Conservation (phyloP, 2,797 vertebrate genomes). For the Cossypha niveicapilla region DNA sequence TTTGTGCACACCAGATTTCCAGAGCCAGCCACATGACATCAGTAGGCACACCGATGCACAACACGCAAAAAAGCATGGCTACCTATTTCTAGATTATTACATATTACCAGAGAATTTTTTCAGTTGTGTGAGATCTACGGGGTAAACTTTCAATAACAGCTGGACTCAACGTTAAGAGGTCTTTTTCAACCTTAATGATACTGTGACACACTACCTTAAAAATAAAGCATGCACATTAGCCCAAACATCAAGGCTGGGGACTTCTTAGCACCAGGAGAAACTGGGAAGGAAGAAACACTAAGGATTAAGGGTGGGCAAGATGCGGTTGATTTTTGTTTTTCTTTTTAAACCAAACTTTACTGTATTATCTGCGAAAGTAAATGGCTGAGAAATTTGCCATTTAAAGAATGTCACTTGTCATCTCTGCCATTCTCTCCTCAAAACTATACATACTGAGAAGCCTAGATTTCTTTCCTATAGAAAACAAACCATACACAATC, state of each 20-base stretch:
- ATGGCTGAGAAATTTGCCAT: background rate
- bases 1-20: background rate
- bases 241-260: background rate
- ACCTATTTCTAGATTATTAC: background rate
- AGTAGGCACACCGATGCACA: background rate
- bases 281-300: background rate
- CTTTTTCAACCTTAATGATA: background rate
- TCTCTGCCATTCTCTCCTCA: background rate
- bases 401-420: background rate
- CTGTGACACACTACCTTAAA: background rate
- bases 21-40: background rate
- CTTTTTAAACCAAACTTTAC: background rate
- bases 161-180: background rate
- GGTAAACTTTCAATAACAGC: background rate
- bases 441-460: background rate
- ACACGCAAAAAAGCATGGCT: background rate
- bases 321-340: fast-evolving
- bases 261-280: background rate
- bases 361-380: background rate
- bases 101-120: background rate
- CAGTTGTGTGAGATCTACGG: background rate
- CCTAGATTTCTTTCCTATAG: background rate
- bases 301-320: background rate
- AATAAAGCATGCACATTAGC: background rate
- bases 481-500: background rate